Evolutionary conservation across 2,113 vertebrate species (phyloP).

Genomic region (Phylloscopus trochiloides): DNA sequence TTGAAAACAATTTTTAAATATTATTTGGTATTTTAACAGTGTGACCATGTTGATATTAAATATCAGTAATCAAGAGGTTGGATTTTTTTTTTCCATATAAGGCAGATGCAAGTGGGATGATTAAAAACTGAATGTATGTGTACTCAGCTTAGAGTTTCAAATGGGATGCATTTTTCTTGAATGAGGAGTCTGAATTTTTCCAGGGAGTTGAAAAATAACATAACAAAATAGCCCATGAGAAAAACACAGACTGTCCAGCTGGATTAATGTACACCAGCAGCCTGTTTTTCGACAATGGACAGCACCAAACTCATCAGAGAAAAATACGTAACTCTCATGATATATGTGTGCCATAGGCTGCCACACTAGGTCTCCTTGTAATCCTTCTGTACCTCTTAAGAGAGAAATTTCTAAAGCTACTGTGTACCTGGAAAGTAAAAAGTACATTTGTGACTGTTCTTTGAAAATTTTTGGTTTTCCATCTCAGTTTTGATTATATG

Average conservation of each 20-base stretch:
- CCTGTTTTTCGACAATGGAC: neutral
- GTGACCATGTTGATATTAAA: neutral
- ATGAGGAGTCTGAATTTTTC: neutral
- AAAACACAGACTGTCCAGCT: neutral
- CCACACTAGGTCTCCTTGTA: neutral
- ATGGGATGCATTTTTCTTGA: neutral
- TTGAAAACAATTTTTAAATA: accelerated
- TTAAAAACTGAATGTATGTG: neutral
- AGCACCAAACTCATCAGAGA: neutral
- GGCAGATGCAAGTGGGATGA: neutral
- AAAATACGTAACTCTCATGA: neutral
- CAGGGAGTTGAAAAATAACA: neutral
- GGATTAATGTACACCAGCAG: neutral
- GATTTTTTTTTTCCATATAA: neutral
- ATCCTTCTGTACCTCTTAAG: neutral
- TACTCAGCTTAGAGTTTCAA: neutral
- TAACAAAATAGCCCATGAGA: neutral
- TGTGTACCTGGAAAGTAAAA: neutral
- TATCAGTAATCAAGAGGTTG: neutral
- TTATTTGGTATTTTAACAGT: neutral
- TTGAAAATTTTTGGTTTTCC: neutral
- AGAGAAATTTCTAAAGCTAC: neutral
- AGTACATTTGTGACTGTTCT: neutral
- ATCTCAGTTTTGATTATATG: neutral
- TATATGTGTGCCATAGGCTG: neutral